These are phyloP conservation scores for Blennius ocellaris DNA, from an alignment of 2,113 vertebrate species.

Conservation along the genomic window DNA sequence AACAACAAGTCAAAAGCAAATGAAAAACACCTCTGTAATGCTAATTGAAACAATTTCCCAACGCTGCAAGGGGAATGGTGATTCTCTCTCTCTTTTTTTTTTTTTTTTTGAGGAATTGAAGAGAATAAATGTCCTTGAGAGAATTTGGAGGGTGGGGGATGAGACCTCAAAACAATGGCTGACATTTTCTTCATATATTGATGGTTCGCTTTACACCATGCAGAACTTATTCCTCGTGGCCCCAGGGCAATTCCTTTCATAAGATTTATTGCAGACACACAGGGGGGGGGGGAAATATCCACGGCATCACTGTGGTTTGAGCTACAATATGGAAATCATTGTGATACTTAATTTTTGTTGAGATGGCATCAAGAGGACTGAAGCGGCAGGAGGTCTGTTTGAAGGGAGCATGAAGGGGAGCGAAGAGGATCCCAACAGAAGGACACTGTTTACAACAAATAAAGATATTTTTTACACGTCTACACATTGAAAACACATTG, in stretches of 20 bases:
- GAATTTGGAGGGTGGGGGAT: conserved; percentile 8
- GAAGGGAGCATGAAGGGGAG: no score
- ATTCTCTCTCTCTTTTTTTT: not conserved
- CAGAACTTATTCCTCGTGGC: conserved; percentile 35
- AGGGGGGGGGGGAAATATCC: no score
- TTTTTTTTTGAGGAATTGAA: not conserved
- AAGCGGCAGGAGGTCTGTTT: not conserved
- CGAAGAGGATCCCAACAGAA: no score
- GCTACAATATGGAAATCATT: conserved; percentile 46
- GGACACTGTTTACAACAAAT: no score
- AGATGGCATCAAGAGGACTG: conserved; percentile 1
- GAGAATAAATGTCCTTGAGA: conserved; percentile 44
- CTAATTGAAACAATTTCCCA: conserved; percentile 70
- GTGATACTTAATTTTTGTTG: conserved; percentile 41
- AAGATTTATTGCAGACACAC: conserved; percentile 28
- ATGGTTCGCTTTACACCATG: conserved; percentile 41
- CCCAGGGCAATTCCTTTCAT: conserved; percentile 19
- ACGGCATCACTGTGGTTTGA: not conserved
- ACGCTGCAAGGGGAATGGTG: conserved; percentile 23
- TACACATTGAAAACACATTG: no score
- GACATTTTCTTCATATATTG: conserved; percentile 37
- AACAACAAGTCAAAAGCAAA: conserved; percentile 63
- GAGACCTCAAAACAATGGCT: conserved; percentile 35
- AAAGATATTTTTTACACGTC: no score
- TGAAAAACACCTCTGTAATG: conserved; percentile 58